Base-by-base conservation (phyloP, 2,888 invertebrate genomes). In the Parasteatoda lunata region DNA sequence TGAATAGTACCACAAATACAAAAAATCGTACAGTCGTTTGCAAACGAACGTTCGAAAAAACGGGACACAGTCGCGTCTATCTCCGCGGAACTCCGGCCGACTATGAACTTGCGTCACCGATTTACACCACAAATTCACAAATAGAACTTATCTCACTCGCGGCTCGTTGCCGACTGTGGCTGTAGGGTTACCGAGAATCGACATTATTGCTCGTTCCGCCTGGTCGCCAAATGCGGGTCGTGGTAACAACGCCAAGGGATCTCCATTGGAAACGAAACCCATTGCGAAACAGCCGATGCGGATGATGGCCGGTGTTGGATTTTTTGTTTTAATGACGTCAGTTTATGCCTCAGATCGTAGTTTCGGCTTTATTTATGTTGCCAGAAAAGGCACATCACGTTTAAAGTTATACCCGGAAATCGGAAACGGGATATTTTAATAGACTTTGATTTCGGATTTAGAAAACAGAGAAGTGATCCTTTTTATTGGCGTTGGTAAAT, bases 131-230 rank as follows among this genome's bases (percentile, higher is more conserved):
- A 9, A n/a, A 4, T 52, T 66, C 8, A n/a, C n/a, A n/a, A 72
- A n/a, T 15, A 49, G 9, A 45, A 66, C 72, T 52, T 0, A 15
- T 66, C 66, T 4, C 71, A 71, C 59, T 59, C 49, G 65, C 49
- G 79, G 78, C 79, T 84, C 69, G 78, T 54, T 73, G 84, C 79
- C 75, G 84, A 85, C 79, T 85, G 76, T 70, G 64, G 47, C 15
- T 47, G 48, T 75, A 76, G 79, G 84, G 84, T 85, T 85, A 75
- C 84, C 82, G 72, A 51, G 65, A 64, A 51, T 54, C 52, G 77
- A 68, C 9, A 51, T 77, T 69, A 49, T 72, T 72, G 45, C 69
- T 47, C 77, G 77, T 77, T 64, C 68, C 64, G 59, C 69, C 78
- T n/a, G 8, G 49, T 77, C 83, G 83, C 83, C 82, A 75, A 82